Conservation (phyloP, 2,797 vertebrate genomes). For the Sebastes variabilis region DNA sequence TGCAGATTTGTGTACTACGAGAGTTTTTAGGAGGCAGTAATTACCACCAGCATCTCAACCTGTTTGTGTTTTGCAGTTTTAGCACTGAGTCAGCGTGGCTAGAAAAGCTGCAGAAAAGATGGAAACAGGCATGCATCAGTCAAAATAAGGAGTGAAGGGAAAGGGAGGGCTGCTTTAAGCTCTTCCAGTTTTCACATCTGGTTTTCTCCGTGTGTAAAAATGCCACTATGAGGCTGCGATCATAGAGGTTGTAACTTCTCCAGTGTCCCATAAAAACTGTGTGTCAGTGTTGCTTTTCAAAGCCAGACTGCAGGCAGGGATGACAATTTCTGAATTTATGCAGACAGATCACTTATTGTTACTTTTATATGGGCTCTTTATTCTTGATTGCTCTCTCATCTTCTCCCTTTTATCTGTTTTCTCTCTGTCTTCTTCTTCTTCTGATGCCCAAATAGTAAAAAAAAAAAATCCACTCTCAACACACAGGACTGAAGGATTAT, state of each 20-base stretch:
- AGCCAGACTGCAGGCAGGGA: not conserved
- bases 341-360: not conserved
- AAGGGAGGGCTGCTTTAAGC: not conserved
- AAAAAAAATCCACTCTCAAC: not conserved
- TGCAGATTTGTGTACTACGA: not conserved
- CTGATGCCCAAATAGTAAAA: not conserved
- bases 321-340: not conserved
- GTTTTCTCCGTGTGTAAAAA: conserved; percentile 23
- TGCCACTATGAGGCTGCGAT: conserved; percentile 16
- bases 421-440: not conserved
- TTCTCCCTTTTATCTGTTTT: not conserved
- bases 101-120: conserved; percentile 19
- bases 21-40: not conserved
- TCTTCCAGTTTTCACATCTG: conserved; percentile 62
- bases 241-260: conserved; percentile 6
- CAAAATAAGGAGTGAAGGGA: not conserved
- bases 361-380: conserved; percentile 15
- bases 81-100: conserved; percentile 29
- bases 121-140: not conserved
- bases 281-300: conserved; percentile 23
- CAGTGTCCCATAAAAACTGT: conserved; percentile 9
- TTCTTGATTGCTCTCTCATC: not conserved
- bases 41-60: not conserved
- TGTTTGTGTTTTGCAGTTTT: conserved; percentile 14
- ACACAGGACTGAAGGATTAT: conserved; percentile 1